Percentiles rank a stretch among this genome's conserved stretches.
phyloP scores from a whole-genome alignment of 2,888 invertebrate genomes.

The Cepaea hortensis region DNA sequence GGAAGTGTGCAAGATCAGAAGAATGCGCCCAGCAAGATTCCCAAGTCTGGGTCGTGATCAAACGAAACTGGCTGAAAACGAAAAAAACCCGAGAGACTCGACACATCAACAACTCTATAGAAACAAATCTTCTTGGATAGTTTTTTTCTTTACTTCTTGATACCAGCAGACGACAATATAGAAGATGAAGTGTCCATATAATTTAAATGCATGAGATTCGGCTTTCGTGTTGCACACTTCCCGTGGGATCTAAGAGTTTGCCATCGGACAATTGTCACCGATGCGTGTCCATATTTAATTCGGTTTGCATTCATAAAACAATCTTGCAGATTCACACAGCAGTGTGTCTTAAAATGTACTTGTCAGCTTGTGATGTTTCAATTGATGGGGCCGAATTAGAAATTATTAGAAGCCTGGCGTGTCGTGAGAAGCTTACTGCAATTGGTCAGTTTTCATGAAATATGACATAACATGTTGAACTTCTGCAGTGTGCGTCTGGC shows the following conservation, averaged over 20 bases:
- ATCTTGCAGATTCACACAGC: neutral
- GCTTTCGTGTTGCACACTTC: neutral
- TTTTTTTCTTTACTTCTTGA: neutral
- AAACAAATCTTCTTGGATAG: neutral
- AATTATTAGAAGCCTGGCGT: neutral
- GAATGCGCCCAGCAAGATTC: neutral
- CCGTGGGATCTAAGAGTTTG: neutral
- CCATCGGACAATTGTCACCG: neutral
- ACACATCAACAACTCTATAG: neutral
- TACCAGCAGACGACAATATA: neutral
- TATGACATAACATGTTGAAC: no score
- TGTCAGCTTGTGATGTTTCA: neutral
- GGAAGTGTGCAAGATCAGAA: neutral
- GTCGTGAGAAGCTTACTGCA: no score
- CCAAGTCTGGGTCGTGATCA: neutral
- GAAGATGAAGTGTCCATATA: neutral
- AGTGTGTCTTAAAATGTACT: neutral
- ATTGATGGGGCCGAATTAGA: neutral
- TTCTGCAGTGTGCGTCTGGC: no score
- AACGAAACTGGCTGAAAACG: neutral
- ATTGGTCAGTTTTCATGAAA: no score
- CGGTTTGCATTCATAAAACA: neutral
- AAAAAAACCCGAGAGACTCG: neutral
- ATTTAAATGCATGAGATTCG: neutral
- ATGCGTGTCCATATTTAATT: conserved; percentile 21